Conservation (phyloP, 2,797 vertebrate genomes). For the Catamblyrhynchus diadema region DNA sequence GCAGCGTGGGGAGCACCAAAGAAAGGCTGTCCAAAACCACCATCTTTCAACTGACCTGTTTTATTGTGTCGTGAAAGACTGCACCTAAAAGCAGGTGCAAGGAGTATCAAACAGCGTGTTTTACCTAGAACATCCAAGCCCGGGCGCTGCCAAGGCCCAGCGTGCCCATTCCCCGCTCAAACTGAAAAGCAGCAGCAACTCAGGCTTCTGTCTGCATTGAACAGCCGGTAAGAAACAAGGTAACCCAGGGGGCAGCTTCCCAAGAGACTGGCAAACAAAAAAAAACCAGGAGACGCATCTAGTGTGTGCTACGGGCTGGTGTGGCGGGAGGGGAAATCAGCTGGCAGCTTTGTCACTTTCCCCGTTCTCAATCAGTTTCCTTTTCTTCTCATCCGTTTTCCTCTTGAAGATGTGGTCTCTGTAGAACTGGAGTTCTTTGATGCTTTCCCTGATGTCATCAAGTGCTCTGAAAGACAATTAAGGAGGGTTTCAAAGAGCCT, state of each 20-base stretch:
- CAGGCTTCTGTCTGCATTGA: background rate
- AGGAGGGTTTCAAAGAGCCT: background rate
- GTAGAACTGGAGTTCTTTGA: constrained; percentile 93
- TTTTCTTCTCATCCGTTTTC: constrained; percentile 80
- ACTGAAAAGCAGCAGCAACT: background rate
- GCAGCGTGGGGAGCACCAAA: background rate
- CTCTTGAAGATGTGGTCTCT: constrained; percentile 87
- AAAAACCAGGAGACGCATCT: constrained; percentile 4
- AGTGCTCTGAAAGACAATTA: constrained; percentile 83
- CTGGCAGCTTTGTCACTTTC: constrained; percentile 71
- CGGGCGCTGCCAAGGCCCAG: background rate
- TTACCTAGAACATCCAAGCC: background rate
- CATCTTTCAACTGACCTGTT: constrained; percentile 58
- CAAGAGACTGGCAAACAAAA: constrained; percentile 7
- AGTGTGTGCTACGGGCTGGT: background rate
- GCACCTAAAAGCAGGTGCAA: constrained; percentile 44
- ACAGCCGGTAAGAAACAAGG: constrained; percentile 26
- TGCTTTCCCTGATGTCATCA: constrained; percentile 95
- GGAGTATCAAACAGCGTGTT: constrained; percentile 25
- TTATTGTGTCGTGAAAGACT: constrained; percentile 69
- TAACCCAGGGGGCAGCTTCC: constrained; percentile 32
- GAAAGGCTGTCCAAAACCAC: background rate
- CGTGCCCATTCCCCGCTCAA: background rate
- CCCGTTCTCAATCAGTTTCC: constrained; percentile 83
- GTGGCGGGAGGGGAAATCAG: constrained; percentile 29